Evolutionary conservation across 2,113 vertebrate species (phyloP).

Genomic region (Sylvietta virens): DNA sequence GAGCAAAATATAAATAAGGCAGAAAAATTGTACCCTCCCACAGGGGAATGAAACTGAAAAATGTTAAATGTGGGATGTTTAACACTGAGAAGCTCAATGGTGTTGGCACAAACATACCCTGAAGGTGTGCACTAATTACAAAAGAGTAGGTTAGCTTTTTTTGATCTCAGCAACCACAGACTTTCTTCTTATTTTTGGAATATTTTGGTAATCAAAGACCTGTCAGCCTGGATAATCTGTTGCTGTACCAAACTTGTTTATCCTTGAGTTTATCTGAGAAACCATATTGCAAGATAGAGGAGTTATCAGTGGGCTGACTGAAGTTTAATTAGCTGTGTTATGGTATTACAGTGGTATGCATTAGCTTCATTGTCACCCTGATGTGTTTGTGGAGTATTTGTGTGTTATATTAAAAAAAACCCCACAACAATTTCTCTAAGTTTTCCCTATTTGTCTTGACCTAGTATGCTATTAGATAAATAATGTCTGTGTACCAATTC

Average conservation of each 20-base stretch:
- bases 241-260: not conserved
- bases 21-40: not conserved
- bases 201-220: not conserved
- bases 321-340: not conserved
- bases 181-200: not conserved
- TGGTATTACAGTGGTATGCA: not conserved
- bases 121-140: not conserved
- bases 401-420: not conserved
- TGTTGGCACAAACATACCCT: not conserved
- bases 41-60: not conserved
- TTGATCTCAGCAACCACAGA: not conserved
- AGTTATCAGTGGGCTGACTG: not conserved
- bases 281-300: not conserved
- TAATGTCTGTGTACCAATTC: not conserved
- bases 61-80: not conserved
- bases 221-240: not conserved
- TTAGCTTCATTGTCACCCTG: not conserved
- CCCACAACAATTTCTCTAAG: not conserved
- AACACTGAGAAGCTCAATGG: not conserved
- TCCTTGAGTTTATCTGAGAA: not conserved
- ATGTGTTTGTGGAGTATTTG: not conserved
- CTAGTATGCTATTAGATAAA: not conserved
- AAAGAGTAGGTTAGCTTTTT: not conserved
- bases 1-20: not conserved
- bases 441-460: not conserved